Evolutionary conservation across 2,888 invertebrate species (phyloP).

Genomic region (Clostera curtula): DNA sequence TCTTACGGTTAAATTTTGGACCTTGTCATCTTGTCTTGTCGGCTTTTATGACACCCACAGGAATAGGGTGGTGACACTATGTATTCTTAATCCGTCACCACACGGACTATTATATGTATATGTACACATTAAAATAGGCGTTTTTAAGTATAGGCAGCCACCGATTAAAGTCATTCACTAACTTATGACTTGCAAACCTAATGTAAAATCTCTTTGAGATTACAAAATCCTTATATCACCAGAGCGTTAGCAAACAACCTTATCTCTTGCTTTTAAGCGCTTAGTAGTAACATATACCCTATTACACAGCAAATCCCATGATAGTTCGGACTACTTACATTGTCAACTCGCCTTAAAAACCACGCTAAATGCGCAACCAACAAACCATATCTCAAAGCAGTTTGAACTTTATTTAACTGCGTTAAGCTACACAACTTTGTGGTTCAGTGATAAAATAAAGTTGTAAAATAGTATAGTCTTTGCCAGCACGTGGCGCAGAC

Average conservation of each 20-base stretch:
- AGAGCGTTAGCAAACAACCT: slow-evolving; percentile 32
- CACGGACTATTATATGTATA: too few relatives aligned
- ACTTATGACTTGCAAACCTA: slow-evolving; percentile 18
- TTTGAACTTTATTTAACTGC: slow-evolving; percentile 13
- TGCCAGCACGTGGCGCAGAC: slow-evolving; percentile 65
- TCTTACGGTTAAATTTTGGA: too few relatives aligned
- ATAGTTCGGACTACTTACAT: slow-evolving; percentile 64
- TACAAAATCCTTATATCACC: slow-evolving; percentile 37
- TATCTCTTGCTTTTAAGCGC: slow-evolving; percentile 49
- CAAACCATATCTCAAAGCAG: slow-evolving; percentile 5
- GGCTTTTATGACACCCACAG: too few relatives aligned
- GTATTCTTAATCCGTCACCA: too few relatives aligned
- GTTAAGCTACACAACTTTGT: slow-evolving; percentile 8
- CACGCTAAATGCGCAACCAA: slow-evolving; percentile 15
- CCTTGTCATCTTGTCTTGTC: too few relatives aligned
- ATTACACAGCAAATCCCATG: slow-evolving; percentile 65
- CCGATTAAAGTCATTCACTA: neutral
- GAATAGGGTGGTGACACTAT: too few relatives aligned
- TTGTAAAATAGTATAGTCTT: slow-evolving; percentile 40
- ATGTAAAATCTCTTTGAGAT: slow-evolving; percentile 21
- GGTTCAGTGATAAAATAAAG: slow-evolving; percentile 11
- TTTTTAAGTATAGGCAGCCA: too few relatives aligned
- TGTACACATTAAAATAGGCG: too few relatives aligned
- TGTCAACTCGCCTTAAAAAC: slow-evolving; percentile 50
- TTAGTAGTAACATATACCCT: slow-evolving; percentile 50